Conservation (phyloP, 2,113 vertebrate genomes). For the Machaerirhynchus nigripectus region DNA sequence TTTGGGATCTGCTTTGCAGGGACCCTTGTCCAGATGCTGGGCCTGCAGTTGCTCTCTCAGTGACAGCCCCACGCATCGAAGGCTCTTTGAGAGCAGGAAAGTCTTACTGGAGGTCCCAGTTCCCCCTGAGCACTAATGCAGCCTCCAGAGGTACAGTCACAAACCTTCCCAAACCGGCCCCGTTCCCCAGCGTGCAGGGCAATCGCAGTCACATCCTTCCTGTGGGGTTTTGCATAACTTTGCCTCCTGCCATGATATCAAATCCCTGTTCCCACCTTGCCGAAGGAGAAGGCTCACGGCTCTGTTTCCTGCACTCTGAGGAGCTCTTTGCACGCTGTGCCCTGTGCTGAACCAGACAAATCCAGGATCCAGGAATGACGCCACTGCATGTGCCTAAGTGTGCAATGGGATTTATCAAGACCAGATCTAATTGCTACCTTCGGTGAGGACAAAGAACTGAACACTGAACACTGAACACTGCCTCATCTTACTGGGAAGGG, state of each 20-base stretch:
- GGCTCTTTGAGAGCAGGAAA: background rate
- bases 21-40: background rate
- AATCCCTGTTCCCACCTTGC: background rate
- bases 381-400: background rate
- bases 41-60: background rate
- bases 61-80: background rate
- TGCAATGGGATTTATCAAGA: background rate
- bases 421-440: background rate
- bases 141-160: background rate
- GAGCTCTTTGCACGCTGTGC: background rate
- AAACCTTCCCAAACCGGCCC: accelerated
- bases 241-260: background rate
- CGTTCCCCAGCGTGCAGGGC: accelerated
- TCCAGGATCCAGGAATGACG: background rate
- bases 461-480: background rate
- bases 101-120: background rate
- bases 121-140: background rate
- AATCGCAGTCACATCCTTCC: background rate
- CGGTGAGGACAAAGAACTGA: background rate
- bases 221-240: background rate
- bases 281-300: background rate
- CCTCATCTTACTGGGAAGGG: background rate
- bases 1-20: background rate
- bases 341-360: accelerated
- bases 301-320: background rate